These are phyloP conservation scores for Dermatemys mawii DNA, from an alignment of 2,113 vertebrate genomes.

Conservation along the genomic window DNA sequence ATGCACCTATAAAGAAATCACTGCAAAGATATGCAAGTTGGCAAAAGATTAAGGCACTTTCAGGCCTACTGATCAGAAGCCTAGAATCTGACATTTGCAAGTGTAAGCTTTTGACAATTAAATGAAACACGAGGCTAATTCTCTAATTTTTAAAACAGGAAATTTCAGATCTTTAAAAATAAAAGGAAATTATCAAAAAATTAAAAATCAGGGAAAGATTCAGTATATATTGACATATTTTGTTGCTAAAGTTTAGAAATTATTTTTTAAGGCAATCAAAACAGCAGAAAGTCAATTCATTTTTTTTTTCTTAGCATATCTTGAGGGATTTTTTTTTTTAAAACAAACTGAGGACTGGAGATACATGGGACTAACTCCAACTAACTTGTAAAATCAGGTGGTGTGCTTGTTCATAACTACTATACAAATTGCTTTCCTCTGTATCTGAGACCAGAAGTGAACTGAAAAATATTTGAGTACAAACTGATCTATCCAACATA, in stretches of 20 bases:
- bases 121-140: not conserved
- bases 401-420: not conserved
- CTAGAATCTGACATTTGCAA: not conserved
- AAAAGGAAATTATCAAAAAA: not conserved
- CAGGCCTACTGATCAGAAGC: not conserved
- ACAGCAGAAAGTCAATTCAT: constrained; percentile 32
- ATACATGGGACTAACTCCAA: not conserved
- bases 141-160: constrained; percentile 12
- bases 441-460: not conserved
- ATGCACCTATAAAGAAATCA: not conserved
- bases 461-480: constrained; percentile 40
- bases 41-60: not conserved
- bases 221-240: constrained; percentile 16
- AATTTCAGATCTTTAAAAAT: not conserved
- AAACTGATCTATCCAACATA: constrained; percentile 26
- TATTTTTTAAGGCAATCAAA: constrained; percentile 55
- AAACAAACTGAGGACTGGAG: not conserved
- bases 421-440: constrained; percentile 26
- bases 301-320: not conserved
- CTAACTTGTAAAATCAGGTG: not conserved
- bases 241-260: constrained; percentile 41
- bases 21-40: not conserved
- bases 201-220: constrained; percentile 12
- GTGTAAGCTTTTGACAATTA: not conserved
- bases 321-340: constrained; percentile 1